These are phyloP conservation scores for Papio anubis DNA, from an alignment of 2,113 vertebrate species.

Conservation along the genomic window DNA sequence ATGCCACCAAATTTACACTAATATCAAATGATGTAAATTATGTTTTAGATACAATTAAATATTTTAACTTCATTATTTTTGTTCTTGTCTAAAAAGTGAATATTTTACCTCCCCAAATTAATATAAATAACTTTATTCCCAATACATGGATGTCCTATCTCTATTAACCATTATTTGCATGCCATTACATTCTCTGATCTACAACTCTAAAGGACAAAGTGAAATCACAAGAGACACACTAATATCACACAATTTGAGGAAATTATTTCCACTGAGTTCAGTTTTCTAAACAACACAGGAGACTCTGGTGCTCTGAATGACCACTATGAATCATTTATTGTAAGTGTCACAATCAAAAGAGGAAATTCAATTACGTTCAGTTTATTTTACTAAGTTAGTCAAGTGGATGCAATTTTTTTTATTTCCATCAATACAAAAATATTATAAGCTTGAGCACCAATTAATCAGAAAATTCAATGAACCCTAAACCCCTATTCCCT, in stretches of 20 bases:
- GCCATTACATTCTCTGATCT: neutral
- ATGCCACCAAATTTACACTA: neutral
- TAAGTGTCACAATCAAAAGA: neutral
- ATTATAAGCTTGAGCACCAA: slow-evolving; percentile 14
- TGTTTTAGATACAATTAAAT: slow-evolving; percentile 15
- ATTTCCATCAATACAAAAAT: slow-evolving; percentile 45
- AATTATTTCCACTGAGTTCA: slow-evolving; percentile 13
- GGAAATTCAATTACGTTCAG: slow-evolving; percentile 21
- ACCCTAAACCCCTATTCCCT: neutral
- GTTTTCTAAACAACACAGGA: neutral
- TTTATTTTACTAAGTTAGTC: slow-evolving; percentile 37
- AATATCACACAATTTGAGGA: neutral
- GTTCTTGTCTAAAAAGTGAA: slow-evolving; percentile 5
- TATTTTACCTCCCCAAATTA: neutral
- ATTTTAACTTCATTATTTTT: slow-evolving; percentile 45
- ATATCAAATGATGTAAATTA: slow-evolving; percentile 47
- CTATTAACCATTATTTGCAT: slow-evolving; percentile 25
- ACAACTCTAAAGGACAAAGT: slow-evolving; percentile 1
- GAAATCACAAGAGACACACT: neutral
- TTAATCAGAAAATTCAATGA: slow-evolving; percentile 58
- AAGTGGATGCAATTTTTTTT: neutral
- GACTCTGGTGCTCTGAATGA: neutral
- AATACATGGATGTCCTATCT: neutral
- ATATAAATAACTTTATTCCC: slow-evolving; percentile 15
- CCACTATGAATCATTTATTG: neutral